These are phyloP conservation scores for Cancer borealis DNA, from an alignment of 2,888 invertebrate genomes.

Conservation along the genomic window DNA sequence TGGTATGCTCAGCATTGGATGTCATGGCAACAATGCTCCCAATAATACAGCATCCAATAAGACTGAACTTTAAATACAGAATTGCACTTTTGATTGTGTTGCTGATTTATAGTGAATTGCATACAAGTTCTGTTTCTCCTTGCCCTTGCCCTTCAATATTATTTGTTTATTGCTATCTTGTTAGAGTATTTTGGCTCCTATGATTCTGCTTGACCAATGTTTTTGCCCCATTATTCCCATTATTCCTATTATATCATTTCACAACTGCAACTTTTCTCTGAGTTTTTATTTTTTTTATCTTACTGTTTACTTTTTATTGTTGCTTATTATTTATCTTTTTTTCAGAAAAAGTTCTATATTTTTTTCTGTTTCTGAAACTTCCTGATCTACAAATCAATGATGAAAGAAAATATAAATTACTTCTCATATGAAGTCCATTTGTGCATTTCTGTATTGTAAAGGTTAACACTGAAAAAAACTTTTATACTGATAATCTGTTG, in stretches of 20 bases:
- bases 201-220: not conserved
- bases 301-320: not conserved
- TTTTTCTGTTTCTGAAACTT: not conserved
- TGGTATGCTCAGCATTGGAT: constrained; percentile 82
- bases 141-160: not conserved
- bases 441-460: constrained; percentile 45
- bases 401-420: not conserved
- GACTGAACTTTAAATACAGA: constrained; percentile 42
- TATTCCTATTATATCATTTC: not conserved
- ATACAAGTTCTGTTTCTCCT: constrained; percentile 2
- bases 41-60: constrained; percentile 41
- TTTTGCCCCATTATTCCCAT: not conserved
- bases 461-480: not conserved
- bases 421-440: not conserved
- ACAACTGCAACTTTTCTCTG: not conserved
- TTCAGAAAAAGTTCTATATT: not conserved
- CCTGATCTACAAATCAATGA: not conserved
- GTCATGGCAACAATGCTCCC: constrained; percentile 48
- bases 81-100: constrained; percentile 36
- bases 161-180: constrained; percentile 18
- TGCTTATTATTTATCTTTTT: not conserved
- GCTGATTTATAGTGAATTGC: constrained; percentile 39
- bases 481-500: not conserved
- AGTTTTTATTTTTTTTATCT: not conserved
- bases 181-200: constrained; percentile 18